A percentile compares a stretch with the other conserved stretches of the same genome.
phyloP scores from a whole-genome alignment of 2,113 vertebrate species.

The Noctilio leporinus region DNA sequence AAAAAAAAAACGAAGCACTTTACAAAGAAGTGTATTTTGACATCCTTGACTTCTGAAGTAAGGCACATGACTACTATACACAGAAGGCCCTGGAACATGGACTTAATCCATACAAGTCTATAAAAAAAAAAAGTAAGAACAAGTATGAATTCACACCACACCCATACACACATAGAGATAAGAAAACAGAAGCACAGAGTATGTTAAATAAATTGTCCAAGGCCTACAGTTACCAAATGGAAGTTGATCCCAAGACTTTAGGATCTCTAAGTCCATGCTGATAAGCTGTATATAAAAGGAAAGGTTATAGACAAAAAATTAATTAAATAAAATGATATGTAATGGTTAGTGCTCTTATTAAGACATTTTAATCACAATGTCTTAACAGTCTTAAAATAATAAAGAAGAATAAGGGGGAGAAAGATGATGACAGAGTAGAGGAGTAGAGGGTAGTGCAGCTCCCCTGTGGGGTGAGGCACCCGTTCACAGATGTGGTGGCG shows the following conservation, averaged over 20 bases:
- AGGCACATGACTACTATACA: background rate
- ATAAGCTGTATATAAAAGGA: background rate
- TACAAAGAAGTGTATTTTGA: background rate
- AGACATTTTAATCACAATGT: background rate
- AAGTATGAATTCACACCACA: background rate
- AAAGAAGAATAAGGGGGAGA: too few relatives aligned
- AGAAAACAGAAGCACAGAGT: background rate
- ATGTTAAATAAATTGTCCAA: background rate
- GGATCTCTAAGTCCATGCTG: background rate
- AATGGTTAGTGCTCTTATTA: background rate
- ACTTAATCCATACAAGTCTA: background rate
- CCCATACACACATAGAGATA: accelerated
- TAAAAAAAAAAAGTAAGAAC: background rate
- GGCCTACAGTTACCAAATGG: background rate
- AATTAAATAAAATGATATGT: background rate
- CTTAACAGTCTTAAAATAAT: background rate
- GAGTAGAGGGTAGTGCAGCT: too few relatives aligned
- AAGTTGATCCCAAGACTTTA: background rate
- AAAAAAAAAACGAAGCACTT: background rate
- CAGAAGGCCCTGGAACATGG: background rate
- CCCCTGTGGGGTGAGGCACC: too few relatives aligned
- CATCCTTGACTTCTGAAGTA: background rate
- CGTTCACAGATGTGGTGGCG: too few relatives aligned
- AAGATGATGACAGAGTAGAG: too few relatives aligned
- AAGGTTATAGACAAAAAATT: background rate